Base-by-base conservation (phyloP, 2,113 vertebrate species). In the Bos indicus region DNA sequence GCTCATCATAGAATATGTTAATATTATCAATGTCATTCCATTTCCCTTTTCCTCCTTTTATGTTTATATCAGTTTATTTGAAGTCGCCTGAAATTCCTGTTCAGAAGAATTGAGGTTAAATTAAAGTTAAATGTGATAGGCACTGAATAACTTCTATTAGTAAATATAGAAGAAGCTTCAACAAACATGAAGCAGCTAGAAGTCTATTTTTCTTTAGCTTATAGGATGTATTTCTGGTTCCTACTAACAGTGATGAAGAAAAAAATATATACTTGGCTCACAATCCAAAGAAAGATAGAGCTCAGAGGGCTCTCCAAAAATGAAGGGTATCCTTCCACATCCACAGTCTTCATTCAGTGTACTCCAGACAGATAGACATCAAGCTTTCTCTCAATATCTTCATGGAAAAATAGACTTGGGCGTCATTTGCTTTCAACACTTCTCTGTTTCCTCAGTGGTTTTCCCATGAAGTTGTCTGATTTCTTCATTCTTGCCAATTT, bases 401-500 rank as follows among this genome's bases (percentile, higher is more conserved):
- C 26, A 59, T 43, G 86, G 52, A 64, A 87, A 94, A 97, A 85
- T n/a, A 96, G 94, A 90, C 30, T 23, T 54, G 95, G 56, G 56
- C 94, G 91, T 97, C 93, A 96, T 91, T 82, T 97, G 59, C 95
- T 97, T 98, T 95, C 77, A 86, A 92, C 85, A 78, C n/a, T 95
- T 67, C 11, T 80, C 91, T 90, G 83, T 97, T 97, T 95, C 92
- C 82, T 95, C 90, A 48, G 85, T 97, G 90, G 95, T 91, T 96
- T 97, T 96, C 84, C 93, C 92, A 97, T 96, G 97, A 97, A 97
- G 90, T 95, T 96, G 94, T 98, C 97, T 97, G 95, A 96, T 92
- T 97, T 95, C 95, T 97, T 97, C 95, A 78, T 71, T 83, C 95
- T 96, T 97, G 97, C 98, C 98, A 98, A 89, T 36, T 80, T 93